Conservation (phyloP, 2,113 vertebrate genomes). For the Gavialis gangeticus region DNA sequence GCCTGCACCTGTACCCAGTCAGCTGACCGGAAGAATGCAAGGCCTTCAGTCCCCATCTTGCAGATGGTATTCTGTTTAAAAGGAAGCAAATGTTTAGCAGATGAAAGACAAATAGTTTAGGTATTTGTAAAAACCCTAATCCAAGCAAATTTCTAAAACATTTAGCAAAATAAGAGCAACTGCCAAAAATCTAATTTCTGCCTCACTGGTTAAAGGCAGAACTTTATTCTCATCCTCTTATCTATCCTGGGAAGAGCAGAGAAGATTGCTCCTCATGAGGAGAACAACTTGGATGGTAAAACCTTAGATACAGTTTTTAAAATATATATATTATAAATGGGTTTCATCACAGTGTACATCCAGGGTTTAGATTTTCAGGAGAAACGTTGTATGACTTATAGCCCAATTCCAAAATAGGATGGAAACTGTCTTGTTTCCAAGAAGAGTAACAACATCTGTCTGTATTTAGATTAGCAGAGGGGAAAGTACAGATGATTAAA, state of each 20-base stretch:
- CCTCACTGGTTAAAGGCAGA: background rate
- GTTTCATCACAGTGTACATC: conserved; percentile 10
- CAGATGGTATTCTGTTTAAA: conserved; percentile 39
- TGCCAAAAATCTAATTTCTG: background rate
- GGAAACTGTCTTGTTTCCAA: conserved; percentile 55
- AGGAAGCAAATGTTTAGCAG: conserved; percentile 53
- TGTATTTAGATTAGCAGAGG: conserved; percentile 70
- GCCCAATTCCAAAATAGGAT: conserved; percentile 42
- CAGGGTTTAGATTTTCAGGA: conserved; percentile 12
- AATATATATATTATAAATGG: background rate
- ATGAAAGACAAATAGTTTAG: conserved; percentile 63
- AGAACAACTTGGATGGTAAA: background rate
- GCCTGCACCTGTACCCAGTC: too few relatives aligned
- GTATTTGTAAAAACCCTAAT: conserved; percentile 68
- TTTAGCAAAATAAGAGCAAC: conserved; percentile 26
- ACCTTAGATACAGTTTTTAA: background rate
- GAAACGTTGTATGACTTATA: conserved; percentile 33
- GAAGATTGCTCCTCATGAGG: background rate
- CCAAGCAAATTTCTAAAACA: conserved; percentile 57
- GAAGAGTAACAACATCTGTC: conserved; percentile 65
- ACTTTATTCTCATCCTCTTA: background rate
- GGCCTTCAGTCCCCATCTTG: too few relatives aligned
- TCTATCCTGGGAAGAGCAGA: background rate
- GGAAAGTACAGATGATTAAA: conserved; percentile 72
- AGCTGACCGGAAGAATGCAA: too few relatives aligned